Evolutionary conservation across 2,888 invertebrate species (phyloP).

Genomic region (Lamellibrachia columna): DNA sequence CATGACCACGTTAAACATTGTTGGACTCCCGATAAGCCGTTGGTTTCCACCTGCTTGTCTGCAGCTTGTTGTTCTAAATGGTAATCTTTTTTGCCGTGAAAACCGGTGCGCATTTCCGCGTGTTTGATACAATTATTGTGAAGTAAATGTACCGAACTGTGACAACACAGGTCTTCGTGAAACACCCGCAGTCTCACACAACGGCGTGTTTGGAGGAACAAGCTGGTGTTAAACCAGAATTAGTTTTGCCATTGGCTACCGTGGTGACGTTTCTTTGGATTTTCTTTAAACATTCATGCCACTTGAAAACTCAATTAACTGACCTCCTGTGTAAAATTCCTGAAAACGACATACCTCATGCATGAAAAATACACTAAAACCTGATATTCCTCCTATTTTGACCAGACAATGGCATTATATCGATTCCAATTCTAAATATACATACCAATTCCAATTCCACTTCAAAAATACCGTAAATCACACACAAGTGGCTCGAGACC

Average conservation of each 20-base stretch:
- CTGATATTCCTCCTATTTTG: neutral
- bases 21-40: too few species aligned
- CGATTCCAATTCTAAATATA: too few species aligned
- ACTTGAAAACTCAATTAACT: neutral
- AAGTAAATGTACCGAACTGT: neutral
- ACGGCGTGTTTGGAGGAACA: neutral
- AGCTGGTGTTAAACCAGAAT: neutral
- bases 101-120: neutral
- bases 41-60: too few species aligned
- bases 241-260: neutral
- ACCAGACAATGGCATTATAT: neutral
- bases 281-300: neutral
- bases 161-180: neutral
- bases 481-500: too few species aligned
- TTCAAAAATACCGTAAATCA: too few species aligned
- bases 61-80: too few species aligned
- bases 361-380: neutral
- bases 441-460: too few species aligned
- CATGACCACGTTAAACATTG: too few species aligned
- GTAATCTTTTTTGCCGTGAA: neutral
- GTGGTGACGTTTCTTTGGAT: neutral
- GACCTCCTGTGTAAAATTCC: neutral
- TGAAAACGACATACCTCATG: neutral
- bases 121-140: neutral
- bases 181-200: neutral